Evolutionary conservation across 2,113 vertebrate species (phyloP).

Genomic region (Oncorhynchus gorbuscha): DNA sequence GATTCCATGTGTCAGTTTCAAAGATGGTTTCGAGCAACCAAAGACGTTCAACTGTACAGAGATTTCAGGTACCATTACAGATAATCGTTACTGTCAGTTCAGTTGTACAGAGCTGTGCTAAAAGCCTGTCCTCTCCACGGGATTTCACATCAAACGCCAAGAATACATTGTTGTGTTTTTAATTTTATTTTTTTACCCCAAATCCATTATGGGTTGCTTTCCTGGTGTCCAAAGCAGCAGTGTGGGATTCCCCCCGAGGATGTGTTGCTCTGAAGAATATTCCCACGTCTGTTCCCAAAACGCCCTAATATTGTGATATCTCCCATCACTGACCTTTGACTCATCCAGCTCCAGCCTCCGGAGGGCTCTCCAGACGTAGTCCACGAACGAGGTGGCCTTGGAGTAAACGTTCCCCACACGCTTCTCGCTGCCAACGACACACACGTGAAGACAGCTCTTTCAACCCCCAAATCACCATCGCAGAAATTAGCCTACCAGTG

Average conservation of each 20-base stretch:
- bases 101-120: not conserved
- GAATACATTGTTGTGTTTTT: not conserved
- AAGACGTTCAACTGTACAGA: not conserved
- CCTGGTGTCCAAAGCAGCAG: not conserved
- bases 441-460: slow-evolving; percentile 30
- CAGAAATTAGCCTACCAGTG: not conserved
- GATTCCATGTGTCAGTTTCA: not conserved
- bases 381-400: slow-evolving; percentile 86
- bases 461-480: not conserved
- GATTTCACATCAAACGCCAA: not conserved
- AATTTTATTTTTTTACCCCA: not conserved
- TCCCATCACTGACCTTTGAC: slow-evolving; percentile 66
- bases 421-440: slow-evolving; percentile 77
- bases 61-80: not conserved
- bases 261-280: not conserved
- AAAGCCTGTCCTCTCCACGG: not conserved
- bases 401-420: slow-evolving; percentile 91
- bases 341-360: slow-evolving; percentile 87
- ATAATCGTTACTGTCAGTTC: not conserved
- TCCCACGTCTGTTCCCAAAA: not conserved
- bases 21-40: not conserved
- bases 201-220: not conserved
- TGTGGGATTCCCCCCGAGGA: not conserved
- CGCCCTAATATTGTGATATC: not conserved
- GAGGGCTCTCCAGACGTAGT: slow-evolving; percentile 87